Conservation (phyloP, 2,888 invertebrate genomes). For the Dromius quadrimaculatus region DNA sequence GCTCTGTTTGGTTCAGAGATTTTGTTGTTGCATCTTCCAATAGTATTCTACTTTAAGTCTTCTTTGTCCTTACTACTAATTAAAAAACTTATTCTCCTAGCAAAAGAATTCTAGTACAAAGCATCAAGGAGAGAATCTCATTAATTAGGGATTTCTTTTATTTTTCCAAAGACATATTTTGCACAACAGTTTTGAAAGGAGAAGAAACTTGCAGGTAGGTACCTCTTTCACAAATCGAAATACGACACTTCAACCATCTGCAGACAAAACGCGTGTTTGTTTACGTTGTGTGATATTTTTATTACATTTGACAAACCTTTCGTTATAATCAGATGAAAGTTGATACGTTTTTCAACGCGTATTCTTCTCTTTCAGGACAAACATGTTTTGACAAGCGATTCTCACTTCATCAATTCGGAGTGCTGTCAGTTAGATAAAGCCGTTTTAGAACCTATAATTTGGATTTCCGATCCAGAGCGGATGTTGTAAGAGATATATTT, state of each 20-base stretch:
- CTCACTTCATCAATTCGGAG: slow-evolving; percentile 28
- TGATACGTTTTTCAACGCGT: slow-evolving; percentile 19
- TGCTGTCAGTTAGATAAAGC: neutral
- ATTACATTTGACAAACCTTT: slow-evolving; percentile 36
- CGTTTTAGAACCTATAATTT: slow-evolving; percentile 23
- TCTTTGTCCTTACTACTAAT: neutral
- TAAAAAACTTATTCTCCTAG: neutral
- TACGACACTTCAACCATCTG: neutral
- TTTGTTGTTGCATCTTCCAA: too few species aligned
- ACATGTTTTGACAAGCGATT: slow-evolving; percentile 28
- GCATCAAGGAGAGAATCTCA: neutral
- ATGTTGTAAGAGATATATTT: slow-evolving; percentile 13
- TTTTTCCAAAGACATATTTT: neutral
- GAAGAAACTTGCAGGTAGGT: slow-evolving; percentile 11
- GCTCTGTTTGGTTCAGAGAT: too few species aligned
- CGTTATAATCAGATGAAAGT: slow-evolving; percentile 19
- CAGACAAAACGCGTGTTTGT: slow-evolving; percentile 32
- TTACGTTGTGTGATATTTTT: slow-evolving; percentile 28
- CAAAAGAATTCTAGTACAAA: neutral
- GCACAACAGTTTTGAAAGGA: too few species aligned
- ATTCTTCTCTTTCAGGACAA: neutral
- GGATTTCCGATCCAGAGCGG: slow-evolving; percentile 20
- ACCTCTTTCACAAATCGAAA: too few species aligned
- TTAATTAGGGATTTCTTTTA: neutral
- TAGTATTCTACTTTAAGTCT: too few species aligned